Evolutionary conservation across 2,797 vertebrate species (phyloP).

Genomic region (Falco columbarius): DNA sequence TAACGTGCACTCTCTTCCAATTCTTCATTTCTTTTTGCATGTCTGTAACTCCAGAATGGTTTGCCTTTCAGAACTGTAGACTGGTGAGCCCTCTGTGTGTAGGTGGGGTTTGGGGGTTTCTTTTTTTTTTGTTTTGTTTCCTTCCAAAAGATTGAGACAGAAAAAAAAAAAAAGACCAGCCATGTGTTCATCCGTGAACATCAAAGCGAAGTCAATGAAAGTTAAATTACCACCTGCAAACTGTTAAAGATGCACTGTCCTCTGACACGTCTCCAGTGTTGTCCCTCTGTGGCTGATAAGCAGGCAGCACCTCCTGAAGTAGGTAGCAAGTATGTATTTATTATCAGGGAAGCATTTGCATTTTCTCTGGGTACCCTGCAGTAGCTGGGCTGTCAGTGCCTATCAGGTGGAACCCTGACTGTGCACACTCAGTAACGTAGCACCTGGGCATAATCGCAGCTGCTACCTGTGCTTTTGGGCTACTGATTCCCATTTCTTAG

Average conservation of each 20-base stretch:
- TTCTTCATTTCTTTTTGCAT: accelerated
- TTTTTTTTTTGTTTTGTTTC: background rate
- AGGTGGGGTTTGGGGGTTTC: background rate
- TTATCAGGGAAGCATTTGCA: background rate
- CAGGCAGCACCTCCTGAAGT: background rate
- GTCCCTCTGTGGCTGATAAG: background rate
- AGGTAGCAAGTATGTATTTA: accelerated
- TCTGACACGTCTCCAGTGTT: accelerated
- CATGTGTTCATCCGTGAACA: too few relatives aligned
- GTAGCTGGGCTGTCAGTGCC: background rate
- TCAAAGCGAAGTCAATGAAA: background rate
- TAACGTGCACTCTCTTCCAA: slow-evolving; percentile 68
- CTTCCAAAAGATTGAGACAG: background rate
- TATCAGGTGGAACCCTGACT: accelerated
- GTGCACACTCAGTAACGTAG: accelerated
- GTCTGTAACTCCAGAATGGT: accelerated
- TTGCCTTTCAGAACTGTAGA: accelerated
- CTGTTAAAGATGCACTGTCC: too few relatives aligned
- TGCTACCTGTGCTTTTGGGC: accelerated
- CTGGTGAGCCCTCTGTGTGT: too few relatives aligned
- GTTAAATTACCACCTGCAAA: background rate
- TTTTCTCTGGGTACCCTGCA: background rate
- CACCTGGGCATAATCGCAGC: accelerated
- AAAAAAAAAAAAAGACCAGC: too few relatives aligned
- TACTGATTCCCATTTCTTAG: accelerated